phyloP scores from a whole-genome alignment of 92 coral and sea anemone species.

The Heliopora coerulea region DNA sequence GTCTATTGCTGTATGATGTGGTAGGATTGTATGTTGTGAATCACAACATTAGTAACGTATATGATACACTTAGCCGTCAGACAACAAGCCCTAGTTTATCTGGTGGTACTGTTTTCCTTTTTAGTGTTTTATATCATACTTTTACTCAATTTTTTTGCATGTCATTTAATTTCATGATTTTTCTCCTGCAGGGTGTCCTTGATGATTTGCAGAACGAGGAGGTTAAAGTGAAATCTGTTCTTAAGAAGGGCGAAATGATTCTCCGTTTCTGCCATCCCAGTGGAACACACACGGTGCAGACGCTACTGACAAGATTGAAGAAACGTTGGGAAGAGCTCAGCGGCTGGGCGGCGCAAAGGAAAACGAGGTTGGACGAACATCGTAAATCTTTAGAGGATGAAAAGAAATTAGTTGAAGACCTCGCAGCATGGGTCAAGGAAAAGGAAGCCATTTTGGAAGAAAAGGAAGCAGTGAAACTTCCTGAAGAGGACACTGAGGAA shows the following conservation, averaged over 20 bases:
- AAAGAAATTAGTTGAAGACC: conserved; percentile 73
- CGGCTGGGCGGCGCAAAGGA: conserved; percentile 80
- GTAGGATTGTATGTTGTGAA: too few relatives aligned
- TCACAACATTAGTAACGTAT: too few relatives aligned
- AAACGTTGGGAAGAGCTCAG: conserved; percentile 92
- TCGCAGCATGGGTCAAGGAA: conserved; percentile 79
- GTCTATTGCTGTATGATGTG: too few relatives aligned
- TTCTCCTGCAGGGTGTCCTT: conserved; percentile 62
- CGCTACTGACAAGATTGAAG: conserved; percentile 84
- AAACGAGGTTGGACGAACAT: conserved; percentile 87
- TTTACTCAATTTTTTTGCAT: neutral
- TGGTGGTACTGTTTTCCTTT: too few relatives aligned
- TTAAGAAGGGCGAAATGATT: conserved; percentile 96
- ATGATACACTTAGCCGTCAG: too few relatives aligned
- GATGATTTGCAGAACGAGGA: conserved; percentile 82
- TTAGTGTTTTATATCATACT: too few relatives aligned
- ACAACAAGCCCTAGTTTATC: too few relatives aligned
- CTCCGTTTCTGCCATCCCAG: conserved; percentile 98
- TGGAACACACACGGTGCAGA: conserved; percentile 91
- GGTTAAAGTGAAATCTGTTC: conserved; percentile 81
- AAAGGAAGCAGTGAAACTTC: conserved; percentile 84
- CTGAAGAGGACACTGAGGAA: conserved; percentile 87
- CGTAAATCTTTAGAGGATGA: conserved; percentile 73
- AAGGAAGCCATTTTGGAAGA: conserved; percentile 75
- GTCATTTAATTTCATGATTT: too few relatives aligned